Conservation (phyloP, 30 jellyfish, hydroid and myxozoan species). For the Aurelia sp. region DNA sequence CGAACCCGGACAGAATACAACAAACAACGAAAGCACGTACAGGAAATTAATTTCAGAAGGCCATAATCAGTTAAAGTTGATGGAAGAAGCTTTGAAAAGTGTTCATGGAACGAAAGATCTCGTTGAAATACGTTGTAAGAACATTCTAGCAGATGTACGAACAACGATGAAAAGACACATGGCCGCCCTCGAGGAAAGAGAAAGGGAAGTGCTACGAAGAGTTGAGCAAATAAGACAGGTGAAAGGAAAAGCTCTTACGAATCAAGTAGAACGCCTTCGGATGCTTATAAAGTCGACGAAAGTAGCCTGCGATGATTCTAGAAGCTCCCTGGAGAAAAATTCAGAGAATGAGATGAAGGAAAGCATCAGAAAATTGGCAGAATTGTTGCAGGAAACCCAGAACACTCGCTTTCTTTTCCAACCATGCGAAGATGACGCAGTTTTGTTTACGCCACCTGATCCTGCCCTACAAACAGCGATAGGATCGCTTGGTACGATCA, state of each 20-base stretch:
- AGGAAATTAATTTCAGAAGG: constrained; percentile 84
- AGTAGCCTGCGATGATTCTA: constrained; percentile 77
- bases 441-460: constrained; percentile 98
- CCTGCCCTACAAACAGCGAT: constrained; percentile 98
- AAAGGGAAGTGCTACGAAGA: constrained; percentile 85
- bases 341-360: constrained; percentile 65
- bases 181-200: constrained; percentile 97
- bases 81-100: constrained; percentile 86
- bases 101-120: constrained; percentile 79
- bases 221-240: constrained; percentile 95
- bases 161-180: constrained; percentile 94
- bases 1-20: constrained; percentile 50
- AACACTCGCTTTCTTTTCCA: constrained; percentile 65
- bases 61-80: constrained; percentile 71
- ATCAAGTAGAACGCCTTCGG: constrained; percentile 84
- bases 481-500: constrained; percentile 90
- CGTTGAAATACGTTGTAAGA: constrained; percentile 88
- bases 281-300: constrained; percentile 37
- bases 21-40: constrained; percentile 50
- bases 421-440: constrained; percentile 98
- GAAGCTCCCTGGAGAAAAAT: constrained; percentile 62
- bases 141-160: constrained; percentile 79
- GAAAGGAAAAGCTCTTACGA: constrained; percentile 83
- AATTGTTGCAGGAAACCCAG: constrained; percentile 71
- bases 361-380: constrained; percentile 38